phyloP scores from a whole-genome alignment of 2,797 vertebrate species.

The Zenarchopterus dispar region DNA sequence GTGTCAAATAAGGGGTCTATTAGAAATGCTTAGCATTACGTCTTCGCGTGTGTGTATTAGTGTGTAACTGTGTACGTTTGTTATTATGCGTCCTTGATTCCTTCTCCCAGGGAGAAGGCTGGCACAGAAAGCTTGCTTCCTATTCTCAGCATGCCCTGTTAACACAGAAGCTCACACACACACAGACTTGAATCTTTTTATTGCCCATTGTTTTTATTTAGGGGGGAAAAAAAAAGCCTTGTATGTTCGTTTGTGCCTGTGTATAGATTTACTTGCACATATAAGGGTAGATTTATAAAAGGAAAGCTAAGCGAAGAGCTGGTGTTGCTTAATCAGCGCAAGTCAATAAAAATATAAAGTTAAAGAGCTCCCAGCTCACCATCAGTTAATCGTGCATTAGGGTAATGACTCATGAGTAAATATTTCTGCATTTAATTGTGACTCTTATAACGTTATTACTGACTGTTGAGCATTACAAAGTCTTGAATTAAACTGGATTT shows the following conservation, averaged over 20 bases:
- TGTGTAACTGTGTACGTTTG: conserved; percentile 36
- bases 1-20: conserved; percentile 73
- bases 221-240: conserved; percentile 45
- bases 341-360: conserved; percentile 10
- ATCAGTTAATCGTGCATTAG: conserved; percentile 4
- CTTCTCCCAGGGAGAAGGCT: conserved; percentile 66
- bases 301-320: conserved; percentile 23
- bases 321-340: conserved; percentile 16
- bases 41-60: conserved; percentile 25
- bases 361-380: neutral
- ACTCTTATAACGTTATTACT: too few species aligned
- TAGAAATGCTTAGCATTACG: conserved; percentile 56
- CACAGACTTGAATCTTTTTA: conserved; percentile 36
- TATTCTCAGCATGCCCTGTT: conserved; percentile 64
- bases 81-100: conserved; percentile 61
- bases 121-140: conserved; percentile 65
- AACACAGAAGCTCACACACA: conserved; percentile 38
- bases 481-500: too few species aligned
- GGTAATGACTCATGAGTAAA: neutral
- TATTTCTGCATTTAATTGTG: neutral
- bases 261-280: conserved; percentile 6
- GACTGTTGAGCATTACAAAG: too few species aligned
- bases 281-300: conserved; percentile 34
- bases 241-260: conserved; percentile 2
- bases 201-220: conserved; percentile 53